phyloP scores from a whole-genome alignment of 1,140 invertebrate species.

The Drosophila ironensis region DNA sequence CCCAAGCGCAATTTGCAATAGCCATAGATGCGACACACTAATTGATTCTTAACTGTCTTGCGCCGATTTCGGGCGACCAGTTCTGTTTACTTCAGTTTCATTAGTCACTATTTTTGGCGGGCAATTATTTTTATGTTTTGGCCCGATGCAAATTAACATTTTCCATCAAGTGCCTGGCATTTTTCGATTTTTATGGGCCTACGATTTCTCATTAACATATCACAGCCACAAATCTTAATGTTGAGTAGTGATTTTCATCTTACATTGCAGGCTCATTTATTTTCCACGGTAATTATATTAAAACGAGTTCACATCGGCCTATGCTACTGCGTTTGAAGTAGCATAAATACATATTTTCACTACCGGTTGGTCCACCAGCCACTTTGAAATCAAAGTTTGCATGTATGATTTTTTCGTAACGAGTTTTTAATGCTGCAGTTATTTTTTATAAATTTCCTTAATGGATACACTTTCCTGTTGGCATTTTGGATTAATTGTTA shows the following conservation, averaged over 20 bases:
- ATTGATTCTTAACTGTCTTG: conserved; percentile 71
- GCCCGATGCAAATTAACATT: conserved; percentile 21
- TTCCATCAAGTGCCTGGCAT: conserved; percentile 2
- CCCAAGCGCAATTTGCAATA: conserved; percentile 44
- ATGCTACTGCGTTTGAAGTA: neutral
- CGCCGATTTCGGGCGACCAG: conserved; percentile 23
- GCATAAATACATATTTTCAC: neutral
- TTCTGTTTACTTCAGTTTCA: conserved; percentile 5
- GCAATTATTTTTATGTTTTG: conserved; percentile 23
- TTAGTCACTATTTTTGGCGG: conserved; percentile 14
- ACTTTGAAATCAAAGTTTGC: neutral
- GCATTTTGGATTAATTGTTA: neutral
- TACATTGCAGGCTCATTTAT: neutral
- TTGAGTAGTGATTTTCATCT: conserved; percentile 10
- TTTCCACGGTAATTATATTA: conserved; percentile 9
- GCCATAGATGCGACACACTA: conserved; percentile 58
- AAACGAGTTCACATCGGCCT: conserved; percentile 18
- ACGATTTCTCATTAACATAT: conserved; percentile 16
- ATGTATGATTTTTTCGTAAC: neutral
- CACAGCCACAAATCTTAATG: neutral
- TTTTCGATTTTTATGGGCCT: neutral
- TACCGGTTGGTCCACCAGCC: neutral
- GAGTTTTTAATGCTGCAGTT: neutral
- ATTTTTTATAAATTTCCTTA: neutral
- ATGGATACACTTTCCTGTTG: neutral